A percentile compares a stretch with the other conserved stretches of the same genome.
These are phyloP conservation scores for Danio jaintianensis DNA, from an alignment of 2,797 vertebrate species.

Conservation along the genomic window DNA sequence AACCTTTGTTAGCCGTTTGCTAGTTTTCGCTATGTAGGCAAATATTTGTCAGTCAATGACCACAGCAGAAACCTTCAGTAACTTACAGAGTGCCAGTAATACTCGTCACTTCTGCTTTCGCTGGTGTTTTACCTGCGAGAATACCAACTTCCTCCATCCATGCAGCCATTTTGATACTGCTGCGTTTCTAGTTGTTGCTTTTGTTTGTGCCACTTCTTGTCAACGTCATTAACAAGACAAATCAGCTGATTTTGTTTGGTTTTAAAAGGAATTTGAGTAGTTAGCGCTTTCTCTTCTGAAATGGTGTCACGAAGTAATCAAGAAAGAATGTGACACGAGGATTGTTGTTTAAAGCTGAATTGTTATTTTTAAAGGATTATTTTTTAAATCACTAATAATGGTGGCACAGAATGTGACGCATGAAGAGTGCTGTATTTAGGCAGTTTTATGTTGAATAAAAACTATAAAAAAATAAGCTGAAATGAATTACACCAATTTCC, in stretches of 20 bases:
- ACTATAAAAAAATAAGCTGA: too few relatives aligned
- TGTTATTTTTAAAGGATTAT: too few relatives aligned
- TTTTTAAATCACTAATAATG: too few relatives aligned
- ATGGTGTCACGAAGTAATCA: neutral
- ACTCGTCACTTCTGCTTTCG: slow-evolving; percentile 10
- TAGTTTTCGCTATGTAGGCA: neutral
- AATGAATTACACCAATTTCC: neutral
- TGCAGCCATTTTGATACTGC: neutral
- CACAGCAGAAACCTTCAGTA: neutral
- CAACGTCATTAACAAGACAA: neutral
- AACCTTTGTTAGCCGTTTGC: neutral
- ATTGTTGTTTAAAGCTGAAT: too few relatives aligned
- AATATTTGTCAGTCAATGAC: neutral
- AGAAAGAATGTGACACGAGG: too few relatives aligned
- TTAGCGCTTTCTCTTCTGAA: neutral
- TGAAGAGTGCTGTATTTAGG: neutral
- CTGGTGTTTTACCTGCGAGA: neutral
- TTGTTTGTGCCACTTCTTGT: neutral
- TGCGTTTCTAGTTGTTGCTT: neutral
- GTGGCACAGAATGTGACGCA: neutral
- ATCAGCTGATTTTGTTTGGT: slow-evolving; percentile 7
- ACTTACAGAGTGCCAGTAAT: neutral
- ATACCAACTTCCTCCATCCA: slow-evolving; percentile 11
- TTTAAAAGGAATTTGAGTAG: neutral
- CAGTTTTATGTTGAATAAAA: neutral